These are phyloP conservation scores for Drosophila sulfurigaster DNA, from an alignment of 1,140 invertebrate species.

Conservation along the genomic window DNA sequence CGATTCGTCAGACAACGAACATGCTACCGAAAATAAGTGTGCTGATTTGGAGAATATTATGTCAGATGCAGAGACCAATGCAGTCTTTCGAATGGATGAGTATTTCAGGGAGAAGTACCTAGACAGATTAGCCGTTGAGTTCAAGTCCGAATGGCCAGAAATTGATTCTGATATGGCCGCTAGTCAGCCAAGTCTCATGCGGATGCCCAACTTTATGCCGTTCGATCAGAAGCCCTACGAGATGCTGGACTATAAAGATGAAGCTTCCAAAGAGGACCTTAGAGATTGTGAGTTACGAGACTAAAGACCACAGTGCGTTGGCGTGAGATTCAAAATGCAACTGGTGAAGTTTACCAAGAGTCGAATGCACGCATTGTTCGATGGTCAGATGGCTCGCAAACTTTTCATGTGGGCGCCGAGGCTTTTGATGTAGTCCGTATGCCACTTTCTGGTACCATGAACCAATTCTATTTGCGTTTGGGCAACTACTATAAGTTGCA, in stretches of 20 bases:
- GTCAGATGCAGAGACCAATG: neutral
- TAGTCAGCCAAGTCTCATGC: slow-evolving; percentile 18
- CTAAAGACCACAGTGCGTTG: slow-evolving; percentile 56
- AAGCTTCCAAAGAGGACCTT: slow-evolving; percentile 17
- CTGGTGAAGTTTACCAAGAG: slow-evolving; percentile 30
- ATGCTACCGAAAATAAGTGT: neutral
- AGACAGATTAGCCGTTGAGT: slow-evolving; percentile 32
- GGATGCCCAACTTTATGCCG: slow-evolving; percentile 47
- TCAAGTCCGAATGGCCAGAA: slow-evolving; percentile 35
- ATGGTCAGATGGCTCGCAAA: slow-evolving; percentile 61
- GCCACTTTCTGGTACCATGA: slow-evolving; percentile 10
- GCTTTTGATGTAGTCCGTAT: slow-evolving; percentile 54
- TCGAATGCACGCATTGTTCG: slow-evolving; percentile 55
- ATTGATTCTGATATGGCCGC: neutral
- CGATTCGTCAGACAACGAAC: neutral
- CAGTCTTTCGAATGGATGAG: neutral
- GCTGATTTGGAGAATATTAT: neutral
- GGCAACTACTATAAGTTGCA: slow-evolving; percentile 39
- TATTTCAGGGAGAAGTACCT: slow-evolving; percentile 5
- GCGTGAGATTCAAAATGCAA: slow-evolving; percentile 24
- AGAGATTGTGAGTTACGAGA: slow-evolving; percentile 29
- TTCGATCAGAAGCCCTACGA: slow-evolving; percentile 26
- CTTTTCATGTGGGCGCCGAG: slow-evolving; percentile 60
- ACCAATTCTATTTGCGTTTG: slow-evolving; percentile 38
- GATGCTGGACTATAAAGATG: neutral